These are phyloP conservation scores for Florisuga fusca DNA, from an alignment of 2,797 vertebrate species.

Conservation along the genomic window DNA sequence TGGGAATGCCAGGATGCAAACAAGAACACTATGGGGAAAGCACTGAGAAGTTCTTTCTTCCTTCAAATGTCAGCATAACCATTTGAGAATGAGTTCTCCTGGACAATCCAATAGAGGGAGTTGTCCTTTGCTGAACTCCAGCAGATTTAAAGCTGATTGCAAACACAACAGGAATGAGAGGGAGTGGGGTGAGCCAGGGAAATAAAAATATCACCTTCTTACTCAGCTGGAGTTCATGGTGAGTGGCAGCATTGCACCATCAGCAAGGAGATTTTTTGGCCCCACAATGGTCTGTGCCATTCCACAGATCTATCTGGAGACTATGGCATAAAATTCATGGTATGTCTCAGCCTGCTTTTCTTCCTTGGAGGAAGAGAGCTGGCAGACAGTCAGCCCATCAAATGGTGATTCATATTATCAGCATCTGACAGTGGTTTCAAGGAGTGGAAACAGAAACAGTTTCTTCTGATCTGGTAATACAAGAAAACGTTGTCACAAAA, in stretches of 20 bases:
- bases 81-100: not conserved
- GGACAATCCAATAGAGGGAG: not conserved
- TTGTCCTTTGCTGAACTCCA: not conserved
- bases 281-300: not conserved
- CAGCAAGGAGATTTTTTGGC: not conserved
- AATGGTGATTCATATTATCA: not conserved
- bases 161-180: not conserved
- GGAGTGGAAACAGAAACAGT: not conserved
- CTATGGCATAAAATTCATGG: not conserved
- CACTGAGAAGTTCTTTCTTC: not conserved
- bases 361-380: not conserved
- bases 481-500: not conserved
- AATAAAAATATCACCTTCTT: not conserved
- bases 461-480: not conserved
- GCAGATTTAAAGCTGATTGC: not conserved
- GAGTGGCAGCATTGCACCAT: not conserved
- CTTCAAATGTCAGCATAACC: not conserved
- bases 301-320: not conserved
- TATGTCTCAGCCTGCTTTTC: not conserved
- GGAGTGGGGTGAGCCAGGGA: not conserved
- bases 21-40: not conserved
- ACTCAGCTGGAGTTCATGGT: not conserved
- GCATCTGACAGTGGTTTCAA: not conserved
- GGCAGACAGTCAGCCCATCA: not conserved
- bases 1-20: not conserved